Evolutionary conservation across 2,888 invertebrate genomes (phyloP), one percentile per base, ranked within the genome.

Genomic region (Ophion slaviceki): DNA sequence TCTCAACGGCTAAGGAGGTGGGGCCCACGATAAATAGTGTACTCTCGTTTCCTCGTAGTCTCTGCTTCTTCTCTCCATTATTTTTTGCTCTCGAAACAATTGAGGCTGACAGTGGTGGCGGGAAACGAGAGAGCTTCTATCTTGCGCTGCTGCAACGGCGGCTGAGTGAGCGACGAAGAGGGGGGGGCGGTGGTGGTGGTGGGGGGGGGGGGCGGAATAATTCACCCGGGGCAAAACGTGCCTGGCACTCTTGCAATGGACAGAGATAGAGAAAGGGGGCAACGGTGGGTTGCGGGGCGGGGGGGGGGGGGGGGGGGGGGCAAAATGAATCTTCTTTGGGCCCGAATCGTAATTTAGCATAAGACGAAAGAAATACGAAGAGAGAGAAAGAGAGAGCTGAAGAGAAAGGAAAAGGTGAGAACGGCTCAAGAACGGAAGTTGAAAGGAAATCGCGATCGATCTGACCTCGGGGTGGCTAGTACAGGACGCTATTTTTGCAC

Each of bases 361-460:
- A 77, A 80, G 81, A 77, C 75, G 80, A 82, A 76, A 79, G 78
- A 77, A 70, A 71, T 53, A 62, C 14, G 47, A 40, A n/a, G 7
- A 4, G 68, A 36, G 67, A 53, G 70, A 17, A 17, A 14, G 17
- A 14, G 17, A 14, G 17, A 17, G 1, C 14, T 1, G 67, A 47
- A 17, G 32, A 88, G 88, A 87, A 88, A 86, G 88, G 80, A 80
- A 87, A 87, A 87, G 86, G 62, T 53, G 53, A 68, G 67, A 67
- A 79, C 77, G 87, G 88, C 87, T 86, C 88, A 91, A 91, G 90
- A 88, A 90, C 68, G 88, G 86, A 88, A 84, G 87, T 88, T 88
- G 87, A 88, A 90, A 90, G 89, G 87, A 89, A 90, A 89, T 89
- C 82, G 85, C 88, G 90, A 91, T 91, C 91, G 91, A 91, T 91